phyloP scores from a whole-genome alignment of 2,888 invertebrate genomes.

The Scrobipalpa costella region DNA sequence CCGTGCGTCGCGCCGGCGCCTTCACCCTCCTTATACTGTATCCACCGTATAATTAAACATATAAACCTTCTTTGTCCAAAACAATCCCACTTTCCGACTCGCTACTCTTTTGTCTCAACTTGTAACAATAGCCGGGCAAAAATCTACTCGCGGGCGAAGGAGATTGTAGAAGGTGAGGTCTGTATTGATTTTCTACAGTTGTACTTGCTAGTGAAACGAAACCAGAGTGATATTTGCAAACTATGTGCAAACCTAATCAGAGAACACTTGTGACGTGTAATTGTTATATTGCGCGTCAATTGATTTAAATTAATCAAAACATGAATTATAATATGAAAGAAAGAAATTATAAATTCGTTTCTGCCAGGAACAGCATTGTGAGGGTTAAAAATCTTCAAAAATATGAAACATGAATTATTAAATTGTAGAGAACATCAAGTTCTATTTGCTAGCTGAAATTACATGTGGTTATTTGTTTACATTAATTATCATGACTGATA shows the following conservation, averaged over 20 bases:
- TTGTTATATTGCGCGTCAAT: slow-evolving; percentile 32
- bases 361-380: no score
- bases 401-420: slow-evolving; percentile 2
- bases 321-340: no score
- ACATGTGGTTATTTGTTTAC: background rate
- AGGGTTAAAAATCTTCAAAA: no score
- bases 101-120: slow-evolving; percentile 10
- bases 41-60: slow-evolving; percentile 9
- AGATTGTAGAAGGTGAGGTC: slow-evolving; percentile 28
- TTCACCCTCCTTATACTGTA: slow-evolving; percentile 18
- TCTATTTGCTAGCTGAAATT: background rate
- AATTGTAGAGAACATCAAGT: background rate
- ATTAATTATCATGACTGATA: background rate
- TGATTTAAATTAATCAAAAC: background rate
- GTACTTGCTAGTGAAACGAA: background rate
- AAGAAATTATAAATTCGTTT: no score
- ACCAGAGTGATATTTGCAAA: slow-evolving; percentile 1
- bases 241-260: slow-evolving; percentile 21
- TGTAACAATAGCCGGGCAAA: slow-evolving; percentile 10
- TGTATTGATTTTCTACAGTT: slow-evolving; percentile 40
- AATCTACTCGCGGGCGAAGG: slow-evolving; percentile 1
- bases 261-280: slow-evolving; percentile 23
- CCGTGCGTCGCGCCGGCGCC: slow-evolving; percentile 43
- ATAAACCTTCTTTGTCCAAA: slow-evolving; percentile 11
- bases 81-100: slow-evolving; percentile 3